phyloP scores from a whole-genome alignment of 2,888 invertebrate species.

The Tenthredo distinguenda region DNA sequence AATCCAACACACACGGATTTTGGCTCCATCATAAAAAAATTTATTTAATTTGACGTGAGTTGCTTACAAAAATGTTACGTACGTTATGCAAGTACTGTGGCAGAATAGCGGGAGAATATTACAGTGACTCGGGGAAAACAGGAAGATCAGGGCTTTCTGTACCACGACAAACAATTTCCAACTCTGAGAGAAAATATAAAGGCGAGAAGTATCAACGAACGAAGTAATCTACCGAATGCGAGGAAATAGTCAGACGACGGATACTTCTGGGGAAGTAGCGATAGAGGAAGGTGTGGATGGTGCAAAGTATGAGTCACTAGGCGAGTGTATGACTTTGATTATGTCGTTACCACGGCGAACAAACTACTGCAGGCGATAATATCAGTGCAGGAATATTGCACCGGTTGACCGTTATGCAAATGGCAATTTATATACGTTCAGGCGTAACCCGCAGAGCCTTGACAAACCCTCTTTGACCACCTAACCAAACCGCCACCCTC shows the following conservation, averaged over 20 bases:
- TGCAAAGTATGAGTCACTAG: not conserved
- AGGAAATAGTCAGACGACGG: slow-evolving; percentile 2
- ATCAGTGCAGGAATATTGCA: slow-evolving; percentile 25
- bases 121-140: slow-evolving; percentile 4
- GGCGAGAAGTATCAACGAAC: not conserved
- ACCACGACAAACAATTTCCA: slow-evolving; percentile 8
- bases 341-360: slow-evolving; percentile 28
- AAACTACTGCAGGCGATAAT: slow-evolving; percentile 36
- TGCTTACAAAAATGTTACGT: not conserved
- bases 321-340: slow-evolving; percentile 47
- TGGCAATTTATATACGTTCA: slow-evolving; percentile 18
- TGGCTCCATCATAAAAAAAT: not conserved
- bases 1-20: not conserved
- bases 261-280: slow-evolving; percentile 1
- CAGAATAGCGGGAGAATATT: not conserved
- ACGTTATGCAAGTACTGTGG: not conserved
- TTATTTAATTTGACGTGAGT: not conserved
- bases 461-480: slow-evolving; percentile 27
- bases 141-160: not conserved
- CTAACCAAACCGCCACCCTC: slow-evolving; percentile 26
- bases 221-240: slow-evolving; percentile 41
- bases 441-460: slow-evolving; percentile 8
- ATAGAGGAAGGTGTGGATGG: not conserved
- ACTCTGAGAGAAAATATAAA: slow-evolving; percentile 17
- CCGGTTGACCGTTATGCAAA: slow-evolving; percentile 45